Base-by-base conservation (phyloP, 1,140 invertebrate species). In the Saccostrea cuccullata region DNA sequence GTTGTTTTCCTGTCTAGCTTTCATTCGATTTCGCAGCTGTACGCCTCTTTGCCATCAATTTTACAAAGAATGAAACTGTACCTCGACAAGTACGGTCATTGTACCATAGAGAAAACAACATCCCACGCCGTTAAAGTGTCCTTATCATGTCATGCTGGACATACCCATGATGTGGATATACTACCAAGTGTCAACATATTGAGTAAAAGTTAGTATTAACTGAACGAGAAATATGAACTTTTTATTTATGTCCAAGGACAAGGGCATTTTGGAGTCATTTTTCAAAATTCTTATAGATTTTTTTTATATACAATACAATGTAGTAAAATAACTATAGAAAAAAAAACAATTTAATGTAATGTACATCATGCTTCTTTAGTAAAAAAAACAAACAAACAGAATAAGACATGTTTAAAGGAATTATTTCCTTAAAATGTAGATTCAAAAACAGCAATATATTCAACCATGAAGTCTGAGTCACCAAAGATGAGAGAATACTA, bases 91-190 rank as follows among this genome's bases (percentile, higher is more conserved):
- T 67, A 86, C 36, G 85, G 85, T 12, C 23, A 67, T 3, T 86
- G 85, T 70, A 17, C 9, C 58, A 55, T 86, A 9, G 64, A 64
- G 0, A 17, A 5, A 17, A 40, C 23, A 86, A 86, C 85, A 40
- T 0, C 0, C 2, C 64, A 86, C 20, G 85, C 85, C 26, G 60
- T 86, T 0, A 73, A 86, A 40, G 85, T 86, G 40, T n/a, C 58
- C 26, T 23, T 86, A 1, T 67, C 64, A 11, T 86, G 85, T 56
- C 85, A 86, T 70, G 30, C 30, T 36, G 85, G 60, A 5, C 64
- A 86, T 17, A 17, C 58, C 17, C 64, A 67, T 36, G 58, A 67
- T 70, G 85, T 86, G 15, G 85, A 86, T 23, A 86, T 86, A 20
- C 60, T 86, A 0, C 85, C 85, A 0, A 86, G 23, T 70, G 58